Evolutionary conservation across 2,113 vertebrate species (phyloP).

Genomic region (Corythoichthys intestinalis): DNA sequence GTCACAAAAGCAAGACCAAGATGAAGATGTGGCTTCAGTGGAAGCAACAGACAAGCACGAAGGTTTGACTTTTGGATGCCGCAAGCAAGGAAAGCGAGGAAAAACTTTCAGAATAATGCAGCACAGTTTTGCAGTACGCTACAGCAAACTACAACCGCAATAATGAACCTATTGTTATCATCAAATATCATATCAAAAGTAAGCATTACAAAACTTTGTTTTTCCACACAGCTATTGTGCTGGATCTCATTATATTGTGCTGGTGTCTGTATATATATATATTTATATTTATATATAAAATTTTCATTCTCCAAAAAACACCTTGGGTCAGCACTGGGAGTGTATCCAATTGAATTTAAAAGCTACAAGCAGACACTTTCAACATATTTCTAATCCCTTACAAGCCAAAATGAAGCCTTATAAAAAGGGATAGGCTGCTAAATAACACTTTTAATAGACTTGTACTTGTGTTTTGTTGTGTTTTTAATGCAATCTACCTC

Average conservation of each 20-base stretch:
- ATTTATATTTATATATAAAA: background rate
- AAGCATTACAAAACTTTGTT: background rate
- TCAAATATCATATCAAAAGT: background rate
- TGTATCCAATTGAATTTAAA: background rate
- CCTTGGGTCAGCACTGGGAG: background rate
- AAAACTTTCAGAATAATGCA: background rate
- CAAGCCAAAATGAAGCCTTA: background rate
- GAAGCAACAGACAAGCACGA: slow-evolving; percentile 37
- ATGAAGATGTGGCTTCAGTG: slow-evolving; percentile 7
- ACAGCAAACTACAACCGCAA: background rate
- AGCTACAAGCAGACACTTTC: background rate
- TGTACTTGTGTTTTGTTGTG: background rate
- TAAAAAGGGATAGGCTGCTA: background rate
- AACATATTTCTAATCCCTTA: background rate
- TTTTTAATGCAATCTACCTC: background rate
- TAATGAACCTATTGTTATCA: background rate
- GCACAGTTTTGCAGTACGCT: background rate
- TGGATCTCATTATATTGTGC: background rate
- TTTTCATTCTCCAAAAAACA: background rate
- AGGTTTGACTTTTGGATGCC: slow-evolving; percentile 33
- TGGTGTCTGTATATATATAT: background rate
- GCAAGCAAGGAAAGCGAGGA: slow-evolving; percentile 11
- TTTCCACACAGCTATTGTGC: background rate
- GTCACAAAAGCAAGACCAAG: slow-evolving; percentile 4
- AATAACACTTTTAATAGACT: background rate